These are phyloP conservation scores for Oceanodroma leucorhoa DNA, from an alignment of 2,797 vertebrate genomes.

Conservation along the genomic window DNA sequence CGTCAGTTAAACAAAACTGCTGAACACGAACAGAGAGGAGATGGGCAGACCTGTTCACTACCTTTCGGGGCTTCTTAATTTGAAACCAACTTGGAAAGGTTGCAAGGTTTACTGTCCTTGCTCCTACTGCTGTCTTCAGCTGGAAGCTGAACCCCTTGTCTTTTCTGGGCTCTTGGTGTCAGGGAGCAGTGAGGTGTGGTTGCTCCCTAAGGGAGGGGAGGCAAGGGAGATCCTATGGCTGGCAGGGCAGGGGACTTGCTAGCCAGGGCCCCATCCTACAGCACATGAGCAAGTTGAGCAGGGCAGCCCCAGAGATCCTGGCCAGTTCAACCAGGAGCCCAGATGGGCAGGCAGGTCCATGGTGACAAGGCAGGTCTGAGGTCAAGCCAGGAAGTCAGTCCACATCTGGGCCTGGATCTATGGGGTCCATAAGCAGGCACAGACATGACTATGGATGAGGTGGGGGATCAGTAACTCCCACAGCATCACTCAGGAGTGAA, in stretches of 20 bases:
- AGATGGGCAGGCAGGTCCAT: background rate
- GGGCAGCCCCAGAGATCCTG: background rate
- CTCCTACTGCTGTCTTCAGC: background rate
- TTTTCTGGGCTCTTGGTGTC: background rate
- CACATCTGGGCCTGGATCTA: background rate
- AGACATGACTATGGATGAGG: background rate
- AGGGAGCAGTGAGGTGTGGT: background rate
- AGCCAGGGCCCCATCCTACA: rapidly evolving
- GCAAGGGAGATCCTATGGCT: background rate
- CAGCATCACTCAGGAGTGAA: background rate
- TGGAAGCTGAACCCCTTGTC: background rate
- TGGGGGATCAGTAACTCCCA: background rate
- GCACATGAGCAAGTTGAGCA: background rate
- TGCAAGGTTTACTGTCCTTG: background rate
- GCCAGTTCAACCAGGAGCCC: background rate
- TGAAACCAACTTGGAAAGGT: background rate
- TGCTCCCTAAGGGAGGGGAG: background rate
- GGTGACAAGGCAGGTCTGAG: background rate
- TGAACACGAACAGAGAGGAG: background rate
- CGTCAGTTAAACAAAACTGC: background rate
- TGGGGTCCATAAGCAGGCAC: background rate
- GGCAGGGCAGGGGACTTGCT: background rate
- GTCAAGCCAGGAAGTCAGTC: background rate
- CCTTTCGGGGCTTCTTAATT: background rate
- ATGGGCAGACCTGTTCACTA: background rate